Base-by-base conservation (phyloP, 92 coral and sea anemone genomes). In the Montipora capitata region DNA sequence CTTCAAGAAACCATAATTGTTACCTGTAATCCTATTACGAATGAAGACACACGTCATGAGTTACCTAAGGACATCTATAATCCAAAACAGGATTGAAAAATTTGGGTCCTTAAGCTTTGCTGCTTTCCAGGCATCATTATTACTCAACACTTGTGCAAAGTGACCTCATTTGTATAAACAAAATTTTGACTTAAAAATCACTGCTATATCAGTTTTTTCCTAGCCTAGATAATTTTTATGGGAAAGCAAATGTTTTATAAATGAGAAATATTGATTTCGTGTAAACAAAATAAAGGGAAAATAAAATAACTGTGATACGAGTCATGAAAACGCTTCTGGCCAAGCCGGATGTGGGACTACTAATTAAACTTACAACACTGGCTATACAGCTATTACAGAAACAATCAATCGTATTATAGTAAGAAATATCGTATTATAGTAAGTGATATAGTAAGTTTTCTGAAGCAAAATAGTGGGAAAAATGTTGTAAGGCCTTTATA, bases 161-260 rank as follows among this genome's bases (percentile, higher is more conserved):
- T 66, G 72, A 16, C 68, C 72, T 66, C 35, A 66, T 66, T 66
- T 66, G 72, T 3, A 66, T 66, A 66, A 66, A 66, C 72, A 38
- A 4, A 66, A 11, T 66, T 66, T 66, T 66, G 72, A 66, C 72
- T 13, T 3, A 11, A 11, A 66, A 66, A 4, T 11, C 72, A 66
- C 39, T 16, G 72, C 18, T 66, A 18, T 0, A 66, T 20, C 72
- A 66, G 72, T 11, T 66, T 66, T 66, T 66, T 16, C 48, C 35
- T 11, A 11, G 18, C 72, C 72, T 66, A 66, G 72, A 66, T 16
- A 39, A 66, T 11, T 66, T 11, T 66, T 66, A 0, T n/a, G 72
- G 11, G 51, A 2, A 11, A 11, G 11, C 10, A 66, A 66, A 66
- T 20, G 72, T 66, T 11, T 66, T 11, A 11, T 66, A 1, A 66